Percentiles rank a stretch among this genome's conserved stretches.
Evolutionary conservation across 2,888 invertebrate species (phyloP).

Genomic region (Drosophila seclusa): DNA sequence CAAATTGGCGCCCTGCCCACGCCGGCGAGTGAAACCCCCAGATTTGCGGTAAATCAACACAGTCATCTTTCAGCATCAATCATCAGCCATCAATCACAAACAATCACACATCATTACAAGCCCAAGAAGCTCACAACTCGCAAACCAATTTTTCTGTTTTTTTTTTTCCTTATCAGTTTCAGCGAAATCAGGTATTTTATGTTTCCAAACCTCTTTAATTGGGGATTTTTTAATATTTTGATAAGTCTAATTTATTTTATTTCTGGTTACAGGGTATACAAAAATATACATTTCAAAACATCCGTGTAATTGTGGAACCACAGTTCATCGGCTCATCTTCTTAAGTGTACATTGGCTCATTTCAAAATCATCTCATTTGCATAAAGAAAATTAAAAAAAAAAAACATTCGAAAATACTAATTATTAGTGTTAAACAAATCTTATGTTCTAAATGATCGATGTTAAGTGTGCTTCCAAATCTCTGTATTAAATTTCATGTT

Average conservation of each 20-base stretch:
- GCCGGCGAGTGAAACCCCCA: constrained; percentile 85
- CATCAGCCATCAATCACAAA: constrained; percentile 21
- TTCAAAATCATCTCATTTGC: constrained; percentile 38
- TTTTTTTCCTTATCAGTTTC: neutral
- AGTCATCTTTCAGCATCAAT: constrained; percentile 30
- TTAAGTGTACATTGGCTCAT: constrained; percentile 54
- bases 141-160: neutral
- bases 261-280: neutral
- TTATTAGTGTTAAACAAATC: constrained; percentile 40
- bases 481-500: constrained; percentile 65
- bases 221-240: neutral
- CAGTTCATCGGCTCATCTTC: constrained; percentile 33
- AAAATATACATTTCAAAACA: neutral
- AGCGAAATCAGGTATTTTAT: neutral
- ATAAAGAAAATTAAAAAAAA: constrained; percentile 31
- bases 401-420: constrained; percentile 32
- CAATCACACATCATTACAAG: constrained; percentile 6
- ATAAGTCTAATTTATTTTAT: neutral
- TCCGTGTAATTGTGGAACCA: neutral
- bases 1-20: constrained; percentile 85
- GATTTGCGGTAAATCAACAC: constrained; percentile 85
- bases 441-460: constrained; percentile 72
- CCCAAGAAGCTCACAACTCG: neutral
- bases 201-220: neutral
- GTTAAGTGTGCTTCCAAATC: constrained; percentile 75